Base-by-base conservation (phyloP, 37 sponge, comb jelly and placozoan species). In the Crambe crambe region DNA sequence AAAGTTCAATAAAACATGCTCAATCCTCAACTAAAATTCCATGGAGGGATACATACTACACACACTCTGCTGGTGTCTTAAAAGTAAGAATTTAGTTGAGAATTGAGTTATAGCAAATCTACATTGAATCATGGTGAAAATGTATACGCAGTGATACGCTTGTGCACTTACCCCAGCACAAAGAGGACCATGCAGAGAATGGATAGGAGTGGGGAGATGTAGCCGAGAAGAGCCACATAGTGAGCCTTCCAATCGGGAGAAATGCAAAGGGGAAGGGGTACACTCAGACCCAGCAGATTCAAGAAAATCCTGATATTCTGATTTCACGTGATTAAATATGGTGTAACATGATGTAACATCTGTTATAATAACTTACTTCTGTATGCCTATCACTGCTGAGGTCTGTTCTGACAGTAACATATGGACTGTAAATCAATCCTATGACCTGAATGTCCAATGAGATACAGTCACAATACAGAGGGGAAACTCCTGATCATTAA, bases 391-490 rank as follows among this genome's bases (percentile, higher is more conserved):
- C 23, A 23, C 37, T 42, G n/a, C 25, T 40, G 2, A 37, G n/a
- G 35, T 79, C 79, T 22, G 71, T 41, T 73, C 73, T 67, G 27
- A 83, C 70, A 3, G 72, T 62, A 43, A 61, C 37, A 38, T 80
- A 91, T 1, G 92, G 92, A 2, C 87, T 27, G 59, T 83, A 91
- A 15, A 91, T 79, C 57, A 91, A 43, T 18, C 92, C 92, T 8
- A 91, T 83, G 42, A 91, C 92, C 90, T 90, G 57, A n/a, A 58
- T 3, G 17, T 3, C 3, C 59, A 58, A 3, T 4, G 2, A 8
- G 47, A n/a, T n/a, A n/a, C n/a, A n/a, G n/a, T n/a, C n/a, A n/a
- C n/a, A n/a, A n/a, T n/a, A n/a, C n/a, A n/a, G n/a, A n/a, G n/a
- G n/a, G n/a, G n/a, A n/a, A n/a, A n/a, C n/a, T n/a, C n/a, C n/a